Conservation (phyloP, 2,113 vertebrate genomes). For the Phoenicopterus ruber region DNA sequence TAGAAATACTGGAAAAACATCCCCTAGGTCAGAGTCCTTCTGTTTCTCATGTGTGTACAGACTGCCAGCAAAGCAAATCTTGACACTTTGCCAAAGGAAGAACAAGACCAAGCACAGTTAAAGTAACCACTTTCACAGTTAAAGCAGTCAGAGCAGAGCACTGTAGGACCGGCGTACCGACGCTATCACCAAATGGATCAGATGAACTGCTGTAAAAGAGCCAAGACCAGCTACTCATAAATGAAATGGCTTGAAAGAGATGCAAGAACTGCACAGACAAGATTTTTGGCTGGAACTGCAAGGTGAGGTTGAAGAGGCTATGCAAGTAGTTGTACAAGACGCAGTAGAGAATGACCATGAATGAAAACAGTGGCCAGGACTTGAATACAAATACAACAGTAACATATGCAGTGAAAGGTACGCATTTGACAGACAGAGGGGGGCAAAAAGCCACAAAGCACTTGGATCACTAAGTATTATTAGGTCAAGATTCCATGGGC, state of each 20-base stretch:
- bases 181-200: neutral
- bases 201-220: neutral
- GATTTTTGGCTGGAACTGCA: neutral
- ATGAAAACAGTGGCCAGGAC: neutral
- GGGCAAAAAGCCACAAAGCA: neutral
- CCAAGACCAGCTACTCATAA: neutral
- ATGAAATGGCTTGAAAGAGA: neutral
- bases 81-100: neutral
- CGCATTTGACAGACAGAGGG: rapidly evolving
- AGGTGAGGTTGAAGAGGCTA: neutral
- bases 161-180: neutral
- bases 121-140: neutral
- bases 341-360: neutral
- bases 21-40: neutral
- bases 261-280: neutral
- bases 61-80: neutral
- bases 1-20: neutral
- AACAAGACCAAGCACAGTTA: neutral
- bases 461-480: neutral
- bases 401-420: neutral
- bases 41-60: neutral
- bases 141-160: neutral
- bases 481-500: neutral
- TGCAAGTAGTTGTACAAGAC: neutral
- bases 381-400: neutral